Conservation (phyloP, 2,888 invertebrate species). For the Eueremaeus valkanovi region DNA sequence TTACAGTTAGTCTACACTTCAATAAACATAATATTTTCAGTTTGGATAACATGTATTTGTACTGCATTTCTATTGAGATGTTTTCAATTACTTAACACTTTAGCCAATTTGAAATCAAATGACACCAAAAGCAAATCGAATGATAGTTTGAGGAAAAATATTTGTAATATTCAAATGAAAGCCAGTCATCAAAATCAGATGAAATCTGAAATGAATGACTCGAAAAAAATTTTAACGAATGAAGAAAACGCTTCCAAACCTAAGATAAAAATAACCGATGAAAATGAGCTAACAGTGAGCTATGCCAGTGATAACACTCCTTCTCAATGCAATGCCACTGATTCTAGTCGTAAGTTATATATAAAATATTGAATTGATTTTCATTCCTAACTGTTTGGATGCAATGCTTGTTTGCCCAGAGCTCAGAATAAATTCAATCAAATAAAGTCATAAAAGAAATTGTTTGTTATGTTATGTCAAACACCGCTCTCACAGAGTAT, state of each 20-base stretch:
- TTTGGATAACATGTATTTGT: background rate
- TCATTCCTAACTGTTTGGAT: too few relatives aligned
- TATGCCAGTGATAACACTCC: constrained; percentile 50
- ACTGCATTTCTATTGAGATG: background rate
- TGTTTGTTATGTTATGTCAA: too few relatives aligned
- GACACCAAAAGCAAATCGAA: too few relatives aligned
- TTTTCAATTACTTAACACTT: background rate
- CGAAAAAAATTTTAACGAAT: background rate
- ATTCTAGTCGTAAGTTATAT: background rate
- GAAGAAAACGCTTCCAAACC: constrained; percentile 51
- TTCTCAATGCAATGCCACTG: constrained; percentile 42
- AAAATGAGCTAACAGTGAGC: constrained; percentile 53
- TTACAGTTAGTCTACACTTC: background rate
- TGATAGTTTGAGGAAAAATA: too few relatives aligned
- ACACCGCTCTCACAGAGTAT: too few relatives aligned
- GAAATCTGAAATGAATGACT: background rate
- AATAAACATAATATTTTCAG: background rate
- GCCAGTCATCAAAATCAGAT: background rate
- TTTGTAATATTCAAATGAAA: too few relatives aligned
- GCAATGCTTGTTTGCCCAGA: too few relatives aligned
- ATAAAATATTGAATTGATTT: background rate
- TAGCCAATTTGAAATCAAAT: background rate
- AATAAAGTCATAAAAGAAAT: too few relatives aligned
- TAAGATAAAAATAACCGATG: constrained; percentile 54
- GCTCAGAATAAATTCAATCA: too few relatives aligned